Conservation (phyloP, 1,140 invertebrate genomes). For the Pseudomyrmex cubaensis region DNA sequence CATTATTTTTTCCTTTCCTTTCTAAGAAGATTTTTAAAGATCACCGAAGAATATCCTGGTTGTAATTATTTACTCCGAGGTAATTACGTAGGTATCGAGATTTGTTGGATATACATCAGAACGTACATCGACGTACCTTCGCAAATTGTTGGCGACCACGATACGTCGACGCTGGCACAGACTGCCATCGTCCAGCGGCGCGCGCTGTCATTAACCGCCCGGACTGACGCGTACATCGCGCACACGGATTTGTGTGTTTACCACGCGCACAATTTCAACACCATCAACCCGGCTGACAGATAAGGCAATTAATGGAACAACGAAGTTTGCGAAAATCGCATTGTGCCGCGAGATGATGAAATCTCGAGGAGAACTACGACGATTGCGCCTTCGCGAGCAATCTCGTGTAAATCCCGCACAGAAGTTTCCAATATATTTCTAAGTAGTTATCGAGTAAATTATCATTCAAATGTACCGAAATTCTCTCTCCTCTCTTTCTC, state of each 20-base stretch:
- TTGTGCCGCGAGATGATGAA: slow-evolving; percentile 5
- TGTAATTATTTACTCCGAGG: not conserved
- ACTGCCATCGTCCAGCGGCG: slow-evolving; percentile 11
- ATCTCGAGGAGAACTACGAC: not conserved
- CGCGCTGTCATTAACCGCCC: slow-evolving; percentile 39
- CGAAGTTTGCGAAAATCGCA: slow-evolving; percentile 19
- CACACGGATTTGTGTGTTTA: slow-evolving; percentile 7
- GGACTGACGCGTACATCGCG: slow-evolving; percentile 11
- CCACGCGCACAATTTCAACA: slow-evolving; percentile 21
- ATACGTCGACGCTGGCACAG: not conserved
- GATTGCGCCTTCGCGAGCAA: not conserved
- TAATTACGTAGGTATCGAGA: slow-evolving; percentile 29
- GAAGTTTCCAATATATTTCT: not conserved
- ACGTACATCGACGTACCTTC: slow-evolving; percentile 11
- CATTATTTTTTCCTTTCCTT: no score
- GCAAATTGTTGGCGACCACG: slow-evolving; percentile 45
- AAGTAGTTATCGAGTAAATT: no score
- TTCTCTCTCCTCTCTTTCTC: no score
- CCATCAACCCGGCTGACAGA: slow-evolving; percentile 4
- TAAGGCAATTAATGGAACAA: slow-evolving; percentile 27
- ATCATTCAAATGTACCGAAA: no score
- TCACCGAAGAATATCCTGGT: not conserved
- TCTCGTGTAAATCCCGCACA: not conserved
- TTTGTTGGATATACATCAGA: slow-evolving; percentile 32
- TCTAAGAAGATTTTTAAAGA: no score